These are phyloP conservation scores for Limnothrissa miodon DNA, from an alignment of 2,113 vertebrate species.

Conservation along the genomic window DNA sequence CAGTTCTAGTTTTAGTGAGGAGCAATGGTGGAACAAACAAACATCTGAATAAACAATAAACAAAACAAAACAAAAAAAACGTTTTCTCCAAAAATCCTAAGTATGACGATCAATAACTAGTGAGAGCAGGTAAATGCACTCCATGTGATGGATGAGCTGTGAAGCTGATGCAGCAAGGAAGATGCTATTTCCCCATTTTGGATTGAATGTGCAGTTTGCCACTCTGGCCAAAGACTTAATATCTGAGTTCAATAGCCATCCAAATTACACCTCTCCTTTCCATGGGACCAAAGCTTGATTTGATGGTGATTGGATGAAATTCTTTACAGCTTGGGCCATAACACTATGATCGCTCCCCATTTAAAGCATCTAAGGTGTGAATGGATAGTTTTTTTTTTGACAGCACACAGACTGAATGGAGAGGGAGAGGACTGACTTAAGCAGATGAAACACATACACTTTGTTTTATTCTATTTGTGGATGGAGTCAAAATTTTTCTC, in stretches of 20 bases:
- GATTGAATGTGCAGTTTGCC: background rate
- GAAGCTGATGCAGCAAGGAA: slow-evolving; percentile 40
- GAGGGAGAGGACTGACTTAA: background rate
- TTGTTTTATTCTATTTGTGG: background rate
- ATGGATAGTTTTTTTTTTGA: background rate
- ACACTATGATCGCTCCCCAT: background rate
- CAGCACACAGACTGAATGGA: background rate
- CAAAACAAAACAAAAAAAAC: no score
- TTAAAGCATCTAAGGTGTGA: background rate
- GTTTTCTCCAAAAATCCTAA: slow-evolving; percentile 7
- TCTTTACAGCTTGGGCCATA: background rate
- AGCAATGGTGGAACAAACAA: background rate
- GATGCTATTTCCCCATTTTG: background rate
- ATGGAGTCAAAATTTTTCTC: background rate
- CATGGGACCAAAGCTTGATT: background rate
- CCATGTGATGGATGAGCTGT: slow-evolving; percentile 47
- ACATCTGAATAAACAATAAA: background rate
- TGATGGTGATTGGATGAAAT: background rate
- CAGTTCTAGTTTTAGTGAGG: background rate
- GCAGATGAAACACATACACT: background rate
- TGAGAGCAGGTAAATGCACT: slow-evolving; percentile 63
- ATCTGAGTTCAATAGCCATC: background rate
- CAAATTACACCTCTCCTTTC: background rate
- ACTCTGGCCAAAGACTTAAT: background rate
- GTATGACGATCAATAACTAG: slow-evolving; percentile 34